Evolutionary conservation across 30 jellyfish, hydroid and myxozoan species (phyloP).

Genomic region (Hydractinia symbiolongicarpus): DNA sequence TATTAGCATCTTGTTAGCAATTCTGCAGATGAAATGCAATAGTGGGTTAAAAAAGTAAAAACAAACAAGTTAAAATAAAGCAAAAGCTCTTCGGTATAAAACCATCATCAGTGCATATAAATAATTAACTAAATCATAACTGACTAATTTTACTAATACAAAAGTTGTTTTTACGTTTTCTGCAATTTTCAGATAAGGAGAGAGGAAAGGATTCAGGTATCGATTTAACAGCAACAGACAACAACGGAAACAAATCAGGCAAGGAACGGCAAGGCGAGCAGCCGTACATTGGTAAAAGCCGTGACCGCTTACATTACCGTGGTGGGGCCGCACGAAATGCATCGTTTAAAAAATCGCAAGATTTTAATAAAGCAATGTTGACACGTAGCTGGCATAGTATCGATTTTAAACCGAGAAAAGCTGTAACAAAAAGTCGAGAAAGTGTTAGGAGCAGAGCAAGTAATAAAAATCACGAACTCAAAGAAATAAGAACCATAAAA

Average conservation of each 20-base stretch:
- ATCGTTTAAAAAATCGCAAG: constrained; percentile 4
- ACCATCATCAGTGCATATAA: too few species aligned
- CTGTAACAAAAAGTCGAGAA: neutral
- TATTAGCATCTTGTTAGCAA: too few species aligned
- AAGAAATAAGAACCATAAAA: neutral
- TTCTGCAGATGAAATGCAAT: too few species aligned
- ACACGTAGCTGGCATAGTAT: constrained; percentile 27
- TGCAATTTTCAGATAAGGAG: neutral
- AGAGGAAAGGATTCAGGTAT: constrained; percentile 13
- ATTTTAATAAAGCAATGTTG: constrained; percentile 6
- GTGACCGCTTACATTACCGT: neutral
- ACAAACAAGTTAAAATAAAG: too few species aligned
- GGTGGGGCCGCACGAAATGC: neutral
- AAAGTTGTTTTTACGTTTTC: neutral
- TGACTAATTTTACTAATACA: too few species aligned
- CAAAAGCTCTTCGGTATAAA: too few species aligned
- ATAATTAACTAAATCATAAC: too few species aligned
- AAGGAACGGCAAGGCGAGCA: neutral
- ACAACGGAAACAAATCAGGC: neutral
- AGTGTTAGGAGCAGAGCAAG: neutral
- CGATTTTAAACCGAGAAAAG: constrained; percentile 7
- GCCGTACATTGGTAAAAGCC: constrained; percentile 2
- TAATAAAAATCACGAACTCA: neutral
- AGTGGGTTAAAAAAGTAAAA: too few species aligned
- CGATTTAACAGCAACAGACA: constrained; percentile 2